Conservation (phyloP, 2,888 invertebrate species). For the Drosophila ustulata region DNA sequence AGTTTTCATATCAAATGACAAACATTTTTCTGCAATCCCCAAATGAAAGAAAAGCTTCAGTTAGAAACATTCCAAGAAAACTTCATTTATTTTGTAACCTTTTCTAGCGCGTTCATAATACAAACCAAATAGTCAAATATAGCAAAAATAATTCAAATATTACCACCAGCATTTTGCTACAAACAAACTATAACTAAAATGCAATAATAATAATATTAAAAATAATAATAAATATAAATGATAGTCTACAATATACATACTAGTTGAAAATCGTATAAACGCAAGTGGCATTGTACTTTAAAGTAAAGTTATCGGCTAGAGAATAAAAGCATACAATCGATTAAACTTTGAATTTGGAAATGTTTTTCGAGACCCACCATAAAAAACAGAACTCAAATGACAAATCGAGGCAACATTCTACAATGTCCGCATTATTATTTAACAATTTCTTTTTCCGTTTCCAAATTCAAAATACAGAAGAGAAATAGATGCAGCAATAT, state of each 20-base stretch:
- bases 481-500: constrained; percentile 50
- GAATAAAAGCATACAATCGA: constrained; percentile 23
- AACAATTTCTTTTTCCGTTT: constrained; percentile 13
- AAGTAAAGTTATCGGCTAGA: constrained; percentile 46
- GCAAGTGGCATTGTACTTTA: constrained; percentile 38
- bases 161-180: constrained; percentile 77
- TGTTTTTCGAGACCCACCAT: constrained; percentile 71
- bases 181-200: constrained; percentile 64
- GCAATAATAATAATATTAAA: constrained; percentile 60
- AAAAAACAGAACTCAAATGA: constrained; percentile 23
- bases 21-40: constrained; percentile 60
- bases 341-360: constrained; percentile 61
- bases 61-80: constrained; percentile 35
- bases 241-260: constrained; percentile 47
- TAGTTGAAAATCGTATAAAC: constrained; percentile 39
- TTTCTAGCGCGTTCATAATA: constrained; percentile 65
- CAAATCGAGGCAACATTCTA: constrained; percentile 15
- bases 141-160: constrained; percentile 66
- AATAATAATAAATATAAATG: constrained; percentile 35
- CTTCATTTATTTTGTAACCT: constrained; percentile 26
- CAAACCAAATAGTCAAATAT: constrained; percentile 68
- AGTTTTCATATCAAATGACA: constrained; percentile 59
- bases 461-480: constrained; percentile 34
- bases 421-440: constrained; percentile 22
- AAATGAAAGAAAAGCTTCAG: constrained; percentile 43